phyloP scores from a whole-genome alignment of 2,888 invertebrate genomes.

The Coleophora flavipennella region DNA sequence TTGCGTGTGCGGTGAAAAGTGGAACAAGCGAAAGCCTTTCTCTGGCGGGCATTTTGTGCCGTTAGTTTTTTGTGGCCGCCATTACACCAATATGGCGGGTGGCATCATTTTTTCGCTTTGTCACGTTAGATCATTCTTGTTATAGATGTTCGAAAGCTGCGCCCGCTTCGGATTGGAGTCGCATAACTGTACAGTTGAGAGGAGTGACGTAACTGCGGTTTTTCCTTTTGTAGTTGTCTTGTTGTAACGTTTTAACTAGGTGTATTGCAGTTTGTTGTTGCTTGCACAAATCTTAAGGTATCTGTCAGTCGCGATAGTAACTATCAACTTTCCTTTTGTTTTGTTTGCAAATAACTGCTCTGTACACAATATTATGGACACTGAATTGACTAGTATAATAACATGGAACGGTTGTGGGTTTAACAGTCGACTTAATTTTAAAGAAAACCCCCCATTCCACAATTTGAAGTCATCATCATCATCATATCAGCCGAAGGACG shows the following conservation, averaged over 20 bases:
- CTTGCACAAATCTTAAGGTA: slow-evolving; percentile 8
- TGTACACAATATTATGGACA: no score
- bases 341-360: slow-evolving; percentile 5
- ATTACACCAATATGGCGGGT: slow-evolving; percentile 65
- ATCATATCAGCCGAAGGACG: no score
- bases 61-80: slow-evolving; percentile 70
- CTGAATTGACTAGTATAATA: no score
- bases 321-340: slow-evolving; percentile 8
- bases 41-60: slow-evolving; percentile 69
- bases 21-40: slow-evolving; percentile 73
- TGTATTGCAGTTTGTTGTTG: no score
- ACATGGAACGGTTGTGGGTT: no score
- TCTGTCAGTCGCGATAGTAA: background rate
- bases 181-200: slow-evolving; percentile 56
- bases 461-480: no score
- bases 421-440: no score
- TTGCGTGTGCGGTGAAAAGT: slow-evolving; percentile 66
- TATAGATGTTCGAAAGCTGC: slow-evolving; percentile 61
- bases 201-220: slow-evolving; percentile 58
- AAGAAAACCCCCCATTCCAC: no score
- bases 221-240: slow-evolving; percentile 12
- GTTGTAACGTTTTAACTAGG: no score
- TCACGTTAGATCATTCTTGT: slow-evolving; percentile 72
- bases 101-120: slow-evolving; percentile 69
- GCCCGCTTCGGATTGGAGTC: slow-evolving; percentile 50